A percentile compares a stretch with the other conserved stretches of the same genome.
These are phyloP conservation scores for Microcaecilia unicolor DNA, from an alignment of 2,797 vertebrate species.

Conservation along the genomic window DNA sequence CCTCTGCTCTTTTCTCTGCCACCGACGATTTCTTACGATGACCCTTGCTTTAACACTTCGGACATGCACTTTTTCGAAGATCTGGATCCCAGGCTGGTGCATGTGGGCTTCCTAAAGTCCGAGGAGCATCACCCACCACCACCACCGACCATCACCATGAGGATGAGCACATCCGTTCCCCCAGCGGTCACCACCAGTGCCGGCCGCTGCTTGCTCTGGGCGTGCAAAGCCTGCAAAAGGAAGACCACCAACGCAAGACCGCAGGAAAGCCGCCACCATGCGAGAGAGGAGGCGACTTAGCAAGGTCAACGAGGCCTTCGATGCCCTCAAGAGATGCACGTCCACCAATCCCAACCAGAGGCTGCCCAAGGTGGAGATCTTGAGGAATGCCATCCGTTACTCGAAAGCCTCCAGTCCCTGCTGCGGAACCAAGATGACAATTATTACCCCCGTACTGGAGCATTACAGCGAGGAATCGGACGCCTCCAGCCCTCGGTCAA, in stretches of 20 bases:
- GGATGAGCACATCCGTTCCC: slow-evolving; percentile 83
- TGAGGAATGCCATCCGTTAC: slow-evolving; percentile 94
- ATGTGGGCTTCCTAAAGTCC: slow-evolving; percentile 78
- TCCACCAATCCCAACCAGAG: slow-evolving; percentile 90
- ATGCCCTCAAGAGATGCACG: slow-evolving; percentile 94
- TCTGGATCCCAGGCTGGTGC: slow-evolving; percentile 86
- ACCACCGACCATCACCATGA: slow-evolving; percentile 60
- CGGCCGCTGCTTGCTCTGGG: slow-evolving; percentile 90
- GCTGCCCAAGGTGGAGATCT: slow-evolving; percentile 94
- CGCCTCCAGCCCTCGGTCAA: slow-evolving; percentile 91
- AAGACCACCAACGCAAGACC: slow-evolving; percentile 93
- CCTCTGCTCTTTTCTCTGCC: slow-evolving; percentile 72
- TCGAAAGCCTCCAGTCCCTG: slow-evolving; percentile 88
- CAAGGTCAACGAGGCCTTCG: slow-evolving; percentile 95
- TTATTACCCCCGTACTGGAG: slow-evolving; percentile 78
- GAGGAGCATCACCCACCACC: slow-evolving; percentile 66
- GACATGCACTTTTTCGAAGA: slow-evolving; percentile 97
- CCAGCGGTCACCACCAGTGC: slow-evolving; percentile 77
- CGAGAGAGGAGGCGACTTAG: slow-evolving; percentile 84
- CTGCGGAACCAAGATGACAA: slow-evolving; percentile 78
- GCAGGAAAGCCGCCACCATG: slow-evolving; percentile 90
- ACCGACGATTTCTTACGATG: slow-evolving; percentile 90
- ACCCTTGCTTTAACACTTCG: slow-evolving; percentile 87
- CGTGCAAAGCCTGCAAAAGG: slow-evolving; percentile 93
- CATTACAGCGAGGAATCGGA: slow-evolving; percentile 91